phyloP scores from a whole-genome alignment of 1,140 invertebrate genomes.

The Delia radicum region DNA sequence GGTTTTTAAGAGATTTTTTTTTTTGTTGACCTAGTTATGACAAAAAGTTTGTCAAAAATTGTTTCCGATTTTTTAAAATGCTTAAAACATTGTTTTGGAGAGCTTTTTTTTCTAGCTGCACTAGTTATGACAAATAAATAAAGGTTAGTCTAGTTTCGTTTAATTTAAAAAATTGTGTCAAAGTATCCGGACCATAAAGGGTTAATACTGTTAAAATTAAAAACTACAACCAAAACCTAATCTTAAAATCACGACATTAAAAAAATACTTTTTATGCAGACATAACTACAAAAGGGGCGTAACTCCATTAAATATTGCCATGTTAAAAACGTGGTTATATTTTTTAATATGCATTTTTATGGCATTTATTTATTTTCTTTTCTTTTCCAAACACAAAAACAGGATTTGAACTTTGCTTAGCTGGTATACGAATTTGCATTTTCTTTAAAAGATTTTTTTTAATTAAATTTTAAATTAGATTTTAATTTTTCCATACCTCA shows the following conservation, averaged over 20 bases:
- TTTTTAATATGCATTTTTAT: slow-evolving; percentile 18
- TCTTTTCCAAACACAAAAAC: not conserved
- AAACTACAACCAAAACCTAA: slow-evolving; percentile 5
- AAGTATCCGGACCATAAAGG: too few species aligned
- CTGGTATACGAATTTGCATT: not conserved
- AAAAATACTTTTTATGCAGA: not conserved
- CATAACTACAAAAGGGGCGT: slow-evolving; percentile 1
- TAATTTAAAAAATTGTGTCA: too few species aligned
- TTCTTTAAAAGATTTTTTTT: not conserved
- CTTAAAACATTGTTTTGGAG: not conserved
- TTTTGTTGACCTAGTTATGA: too few species aligned
- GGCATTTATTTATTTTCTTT: not conserved
- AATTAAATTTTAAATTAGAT: not conserved
- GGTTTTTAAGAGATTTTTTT: too few species aligned
- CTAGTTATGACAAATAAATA: not conserved
- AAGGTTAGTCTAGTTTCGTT: too few species aligned
- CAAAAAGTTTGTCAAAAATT: not conserved
- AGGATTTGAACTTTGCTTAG: not conserved
- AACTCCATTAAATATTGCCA: slow-evolving; percentile 17
- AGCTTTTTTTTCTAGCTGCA: too few species aligned
- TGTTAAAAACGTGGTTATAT: slow-evolving; percentile 1
- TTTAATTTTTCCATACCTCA: not conserved
- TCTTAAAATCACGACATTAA: slow-evolving; percentile 14
- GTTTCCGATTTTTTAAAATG: not conserved
- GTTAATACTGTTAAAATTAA: too few species aligned